These are phyloP conservation scores for Cephus pulcher DNA, from an alignment of 2,888 invertebrate species.

Conservation along the genomic window DNA sequence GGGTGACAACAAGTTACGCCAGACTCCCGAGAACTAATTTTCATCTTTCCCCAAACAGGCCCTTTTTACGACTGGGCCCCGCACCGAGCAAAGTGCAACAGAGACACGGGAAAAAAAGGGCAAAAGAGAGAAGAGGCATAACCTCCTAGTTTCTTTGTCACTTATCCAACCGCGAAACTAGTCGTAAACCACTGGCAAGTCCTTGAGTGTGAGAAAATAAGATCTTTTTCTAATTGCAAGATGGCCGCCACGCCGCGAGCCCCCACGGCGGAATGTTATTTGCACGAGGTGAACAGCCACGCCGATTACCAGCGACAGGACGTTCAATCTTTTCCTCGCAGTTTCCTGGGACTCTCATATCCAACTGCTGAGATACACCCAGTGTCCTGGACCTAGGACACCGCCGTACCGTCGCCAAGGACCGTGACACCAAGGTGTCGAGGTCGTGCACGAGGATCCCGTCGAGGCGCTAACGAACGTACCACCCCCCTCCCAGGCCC, in stretches of 20 bases:
- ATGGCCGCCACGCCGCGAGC: neutral
- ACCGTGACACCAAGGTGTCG: constrained; percentile 11
- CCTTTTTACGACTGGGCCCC: neutral
- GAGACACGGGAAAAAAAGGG: neutral
- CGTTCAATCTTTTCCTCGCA: neutral
- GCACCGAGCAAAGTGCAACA: neutral
- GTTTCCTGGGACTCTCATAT: neutral
- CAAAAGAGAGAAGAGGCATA: neutral
- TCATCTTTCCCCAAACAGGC: constrained; percentile 39
- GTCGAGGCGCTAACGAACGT: constrained; percentile 50
- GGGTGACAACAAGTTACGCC: no score
- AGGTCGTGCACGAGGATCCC: constrained; percentile 34
- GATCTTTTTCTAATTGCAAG: constrained; percentile 22
- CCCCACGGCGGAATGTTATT: constrained; percentile 43
- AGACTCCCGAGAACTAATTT: constrained; percentile 40
- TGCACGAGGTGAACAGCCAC: constrained; percentile 31
- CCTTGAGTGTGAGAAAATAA: constrained; percentile 44
- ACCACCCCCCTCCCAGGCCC: constrained; percentile 8
- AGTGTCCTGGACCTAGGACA: neutral
- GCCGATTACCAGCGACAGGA: constrained; percentile 33
- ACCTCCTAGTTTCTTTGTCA: constrained; percentile 33
- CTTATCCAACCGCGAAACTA: constrained; percentile 53
- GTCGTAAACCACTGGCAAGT: constrained; percentile 42
- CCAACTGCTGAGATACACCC: neutral
- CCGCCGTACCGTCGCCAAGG: constrained; percentile 10